Base-by-base conservation (phyloP, 2,113 vertebrate genomes). In the Leucosticte australis region DNA sequence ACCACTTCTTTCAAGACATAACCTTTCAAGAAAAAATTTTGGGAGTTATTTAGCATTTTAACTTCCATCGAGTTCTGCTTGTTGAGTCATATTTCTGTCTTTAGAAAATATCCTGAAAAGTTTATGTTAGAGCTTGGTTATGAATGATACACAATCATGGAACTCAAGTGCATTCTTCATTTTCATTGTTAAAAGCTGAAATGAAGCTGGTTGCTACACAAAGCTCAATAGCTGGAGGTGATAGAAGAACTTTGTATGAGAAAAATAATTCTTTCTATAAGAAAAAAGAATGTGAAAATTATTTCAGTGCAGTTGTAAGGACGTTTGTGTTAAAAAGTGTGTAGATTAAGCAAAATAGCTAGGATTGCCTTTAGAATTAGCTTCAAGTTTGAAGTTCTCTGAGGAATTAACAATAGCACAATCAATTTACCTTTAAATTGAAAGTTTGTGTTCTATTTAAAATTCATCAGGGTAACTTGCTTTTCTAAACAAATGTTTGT, bases 401-500 rank as follows among this genome's bases (percentile, higher is more conserved):
- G 44, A 30, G 56, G 7, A 18, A 13, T 69, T 95, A 74, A 53
- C 17, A 76, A 5, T 9, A 77, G 23, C 24, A 73, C 60, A 80
- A 39, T 35, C 15, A 46, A 27, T 42, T 27, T 55, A 31, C 6
- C 8, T 53, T 57, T 55, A 37, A 74, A 56, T 64, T 26, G 42
- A 13, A 9, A 3, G 28, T 23, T 50, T 81, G 7, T 68, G 10
- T 3, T 35, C 13, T 63, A 0, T 84, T 28, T 73, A 35, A 47
- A 70, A 10, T 68, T 6, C 50, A 14, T 59, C 22, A 46, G 31
- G 9, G 3, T 6, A 35, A 33, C 52, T 83, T 80, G 8, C 12
- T 88, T 22, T 92, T 70, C 64, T 96, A 75, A 96, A 84, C 33
- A 39, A 49, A 27, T 53, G 44, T 87, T 91, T 92, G 56, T 78